Conservation (phyloP, 2,888 invertebrate genomes). For the Machimus atricapillus region DNA sequence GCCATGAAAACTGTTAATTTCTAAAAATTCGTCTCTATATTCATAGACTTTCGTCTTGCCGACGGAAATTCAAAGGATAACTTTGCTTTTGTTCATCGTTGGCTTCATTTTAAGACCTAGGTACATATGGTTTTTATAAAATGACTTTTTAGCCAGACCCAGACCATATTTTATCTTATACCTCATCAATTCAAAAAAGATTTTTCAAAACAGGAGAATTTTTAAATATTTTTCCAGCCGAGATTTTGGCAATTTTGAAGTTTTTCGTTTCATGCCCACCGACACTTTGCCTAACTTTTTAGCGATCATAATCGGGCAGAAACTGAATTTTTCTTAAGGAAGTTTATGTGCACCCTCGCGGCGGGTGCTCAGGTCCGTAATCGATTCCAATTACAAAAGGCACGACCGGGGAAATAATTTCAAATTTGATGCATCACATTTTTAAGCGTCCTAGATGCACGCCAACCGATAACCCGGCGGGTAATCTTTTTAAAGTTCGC, state of each 20-base stretch:
- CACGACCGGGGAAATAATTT: conserved; percentile 50
- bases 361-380: conserved; percentile 43
- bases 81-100: no score
- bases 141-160: no score
- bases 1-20: no score
- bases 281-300: background rate
- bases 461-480: conserved; percentile 49
- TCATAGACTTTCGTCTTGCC: no score
- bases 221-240: background rate
- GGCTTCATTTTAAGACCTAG: no score
- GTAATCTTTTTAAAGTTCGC: conserved; percentile 46
- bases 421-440: conserved; percentile 47
- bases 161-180: no score
- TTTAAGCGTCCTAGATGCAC: conserved; percentile 50
- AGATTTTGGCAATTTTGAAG: background rate
- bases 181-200: background rate
- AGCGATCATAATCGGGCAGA: background rate
- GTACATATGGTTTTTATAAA: no score
- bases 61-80: no score
- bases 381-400: conserved; percentile 53
- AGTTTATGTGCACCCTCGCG: background rate
- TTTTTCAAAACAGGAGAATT: background rate
- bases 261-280: conserved; percentile 1
- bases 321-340: background rate
- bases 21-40: no score